These are phyloP conservation scores for Chlamydotis undulata DNA, from an alignment of 2,113 vertebrate species.

Conservation along the genomic window DNA sequence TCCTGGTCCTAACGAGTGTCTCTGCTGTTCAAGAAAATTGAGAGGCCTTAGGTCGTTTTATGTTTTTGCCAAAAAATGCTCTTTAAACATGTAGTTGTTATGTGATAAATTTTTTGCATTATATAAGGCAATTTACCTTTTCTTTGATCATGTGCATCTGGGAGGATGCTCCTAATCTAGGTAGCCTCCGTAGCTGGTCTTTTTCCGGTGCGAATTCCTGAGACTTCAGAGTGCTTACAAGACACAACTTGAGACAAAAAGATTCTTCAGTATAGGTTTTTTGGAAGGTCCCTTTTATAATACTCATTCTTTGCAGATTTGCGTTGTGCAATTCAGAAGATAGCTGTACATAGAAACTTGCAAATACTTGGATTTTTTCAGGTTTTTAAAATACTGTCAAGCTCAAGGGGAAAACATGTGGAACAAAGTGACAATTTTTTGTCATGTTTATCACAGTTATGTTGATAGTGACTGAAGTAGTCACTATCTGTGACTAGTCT, in stretches of 20 bases:
- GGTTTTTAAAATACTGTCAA: neutral
- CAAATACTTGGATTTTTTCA: neutral
- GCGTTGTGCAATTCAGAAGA: neutral
- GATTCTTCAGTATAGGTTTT: neutral
- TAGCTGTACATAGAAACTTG: neutral
- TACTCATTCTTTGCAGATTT: neutral
- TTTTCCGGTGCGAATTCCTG: neutral
- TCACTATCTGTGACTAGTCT: neutral
- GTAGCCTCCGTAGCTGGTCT: neutral
- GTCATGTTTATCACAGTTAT: neutral
- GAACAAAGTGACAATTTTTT: neutral
- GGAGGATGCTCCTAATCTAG: neutral
- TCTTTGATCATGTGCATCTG: neutral
- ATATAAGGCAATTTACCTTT: neutral
- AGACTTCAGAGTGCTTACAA: neutral
- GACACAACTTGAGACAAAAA: neutral
- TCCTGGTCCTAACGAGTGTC: neutral
- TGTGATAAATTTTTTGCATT: neutral
- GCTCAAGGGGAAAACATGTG: neutral
- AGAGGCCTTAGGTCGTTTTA: neutral
- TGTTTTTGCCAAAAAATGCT: neutral
- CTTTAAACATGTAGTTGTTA: neutral
- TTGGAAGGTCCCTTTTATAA: neutral
- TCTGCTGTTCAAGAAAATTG: neutral
- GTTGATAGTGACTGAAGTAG: neutral